Conservation (phyloP, 2,113 vertebrate species). For the Ophiodon elongatus region DNA sequence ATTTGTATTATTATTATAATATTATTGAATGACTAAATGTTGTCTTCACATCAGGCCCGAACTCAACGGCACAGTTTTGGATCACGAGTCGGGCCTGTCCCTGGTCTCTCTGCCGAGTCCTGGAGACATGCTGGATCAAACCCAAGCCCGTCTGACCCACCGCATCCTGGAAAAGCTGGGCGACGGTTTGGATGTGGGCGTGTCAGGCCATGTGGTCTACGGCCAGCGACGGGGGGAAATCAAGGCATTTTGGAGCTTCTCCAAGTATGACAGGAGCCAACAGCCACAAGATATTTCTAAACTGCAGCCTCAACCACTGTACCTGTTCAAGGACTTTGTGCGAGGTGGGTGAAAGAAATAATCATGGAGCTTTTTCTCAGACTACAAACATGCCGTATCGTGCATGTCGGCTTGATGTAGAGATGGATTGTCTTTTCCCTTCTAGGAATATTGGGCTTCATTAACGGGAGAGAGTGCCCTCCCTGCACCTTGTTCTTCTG, state of each 20-base stretch:
- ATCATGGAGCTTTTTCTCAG: background rate
- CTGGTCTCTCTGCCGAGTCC: constrained; percentile 83
- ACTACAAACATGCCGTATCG: background rate
- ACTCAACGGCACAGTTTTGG: constrained; percentile 7
- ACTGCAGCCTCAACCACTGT: constrained; percentile 65
- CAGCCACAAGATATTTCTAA: constrained; percentile 80
- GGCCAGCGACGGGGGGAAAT: constrained; percentile 65
- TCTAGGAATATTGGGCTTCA: constrained; percentile 84
- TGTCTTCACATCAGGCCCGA: constrained; percentile 66
- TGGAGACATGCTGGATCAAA: constrained; percentile 73
- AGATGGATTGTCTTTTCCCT: constrained; percentile 5
- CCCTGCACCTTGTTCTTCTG: constrained; percentile 88
- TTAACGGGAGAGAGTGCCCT: constrained; percentile 65
- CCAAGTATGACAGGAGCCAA: constrained; percentile 69
- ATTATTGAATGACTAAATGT: background rate
- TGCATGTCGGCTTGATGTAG: background rate
- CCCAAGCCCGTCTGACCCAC: constrained; percentile 73
- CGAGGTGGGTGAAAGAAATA: constrained; percentile 74
- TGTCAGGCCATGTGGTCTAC: constrained; percentile 60
- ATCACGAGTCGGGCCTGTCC: constrained; percentile 44
- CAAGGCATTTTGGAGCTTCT: constrained; percentile 81
- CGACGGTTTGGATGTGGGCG: constrained; percentile 81
- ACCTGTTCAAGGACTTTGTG: constrained; percentile 79
- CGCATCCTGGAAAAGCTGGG: constrained; percentile 83
- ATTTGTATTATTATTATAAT: too few relatives aligned